Conservation (phyloP, 2,888 invertebrate genomes). For the Noctua pronuba region DNA sequence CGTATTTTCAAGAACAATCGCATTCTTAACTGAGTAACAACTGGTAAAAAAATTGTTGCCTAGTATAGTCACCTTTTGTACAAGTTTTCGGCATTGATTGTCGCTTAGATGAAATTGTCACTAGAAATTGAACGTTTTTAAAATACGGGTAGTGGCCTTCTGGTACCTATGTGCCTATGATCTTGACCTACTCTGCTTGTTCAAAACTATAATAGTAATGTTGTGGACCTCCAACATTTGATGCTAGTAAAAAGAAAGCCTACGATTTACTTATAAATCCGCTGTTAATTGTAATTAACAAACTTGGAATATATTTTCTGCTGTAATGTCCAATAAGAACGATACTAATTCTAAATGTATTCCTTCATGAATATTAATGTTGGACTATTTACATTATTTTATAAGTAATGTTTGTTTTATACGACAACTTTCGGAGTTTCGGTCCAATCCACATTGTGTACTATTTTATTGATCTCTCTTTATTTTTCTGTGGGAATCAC, state of each 20-base stretch:
- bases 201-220: background rate
- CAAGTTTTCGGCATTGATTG: background rate
- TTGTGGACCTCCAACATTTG: background rate
- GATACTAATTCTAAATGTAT: slow-evolving; percentile 35
- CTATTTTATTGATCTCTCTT: slow-evolving; percentile 37
- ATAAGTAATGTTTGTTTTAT: slow-evolving; percentile 26
- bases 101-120: background rate
- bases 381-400: slow-evolving; percentile 33
- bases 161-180: background rate
- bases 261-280: background rate
- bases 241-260: background rate
- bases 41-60: background rate
- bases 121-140: background rate
- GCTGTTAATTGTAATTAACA: background rate
- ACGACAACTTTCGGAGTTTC: slow-evolving; percentile 54
- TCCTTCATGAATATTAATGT: slow-evolving; percentile 54
- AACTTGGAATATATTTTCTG: background rate
- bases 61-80: too few relatives aligned
- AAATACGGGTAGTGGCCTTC: background rate
- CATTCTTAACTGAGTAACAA: background rate
- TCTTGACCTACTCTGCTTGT: background rate
- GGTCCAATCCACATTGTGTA: slow-evolving; percentile 33
- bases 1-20: background rate
- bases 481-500: slow-evolving; percentile 41
- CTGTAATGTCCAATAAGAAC: slow-evolving; percentile 9